phyloP scores from a whole-genome alignment of 2,888 invertebrate species.

The Xylota sylvarum region DNA sequence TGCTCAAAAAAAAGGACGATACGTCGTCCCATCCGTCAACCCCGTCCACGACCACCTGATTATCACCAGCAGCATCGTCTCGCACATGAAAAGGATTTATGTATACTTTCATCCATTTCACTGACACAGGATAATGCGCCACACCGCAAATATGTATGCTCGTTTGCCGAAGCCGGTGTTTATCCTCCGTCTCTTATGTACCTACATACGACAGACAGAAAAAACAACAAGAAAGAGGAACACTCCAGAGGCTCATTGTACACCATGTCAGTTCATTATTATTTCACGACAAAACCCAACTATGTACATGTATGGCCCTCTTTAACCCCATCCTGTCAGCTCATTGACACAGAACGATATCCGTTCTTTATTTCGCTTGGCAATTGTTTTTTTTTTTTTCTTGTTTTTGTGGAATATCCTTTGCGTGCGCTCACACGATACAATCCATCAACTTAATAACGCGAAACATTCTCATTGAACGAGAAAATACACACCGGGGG shows the following conservation, averaged over 20 bases:
- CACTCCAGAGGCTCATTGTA: slow-evolving; percentile 62
- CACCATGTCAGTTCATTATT: slow-evolving; percentile 60
- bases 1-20: slow-evolving; percentile 10
- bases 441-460: slow-evolving; percentile 76
- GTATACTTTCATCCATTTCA: slow-evolving; percentile 17
- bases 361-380: slow-evolving; percentile 60
- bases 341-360: slow-evolving; percentile 60
- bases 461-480: slow-evolving; percentile 62
- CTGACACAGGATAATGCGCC: slow-evolving; percentile 23
- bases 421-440: slow-evolving; percentile 61
- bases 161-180: slow-evolving; percentile 28
- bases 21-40: not conserved
- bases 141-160: slow-evolving; percentile 13
- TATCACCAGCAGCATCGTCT: slow-evolving; percentile 3
- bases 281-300: slow-evolving; percentile 59
- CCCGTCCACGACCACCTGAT: not conserved
- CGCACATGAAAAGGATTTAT: slow-evolving; percentile 15
- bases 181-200: not conserved
- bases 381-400: slow-evolving; percentile 56
- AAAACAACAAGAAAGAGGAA: slow-evolving; percentile 16
- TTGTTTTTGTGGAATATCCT: slow-evolving; percentile 56
- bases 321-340: slow-evolving; percentile 43
- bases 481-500: slow-evolving; percentile 26
- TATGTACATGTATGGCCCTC: not conserved
- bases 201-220: slow-evolving; percentile 20